A percentile compares a stretch with the other conserved stretches of the same genome.
These are phyloP conservation scores for Pomatostomus ruficeps DNA, from an alignment of 2,113 vertebrate species.

Conservation along the genomic window DNA sequence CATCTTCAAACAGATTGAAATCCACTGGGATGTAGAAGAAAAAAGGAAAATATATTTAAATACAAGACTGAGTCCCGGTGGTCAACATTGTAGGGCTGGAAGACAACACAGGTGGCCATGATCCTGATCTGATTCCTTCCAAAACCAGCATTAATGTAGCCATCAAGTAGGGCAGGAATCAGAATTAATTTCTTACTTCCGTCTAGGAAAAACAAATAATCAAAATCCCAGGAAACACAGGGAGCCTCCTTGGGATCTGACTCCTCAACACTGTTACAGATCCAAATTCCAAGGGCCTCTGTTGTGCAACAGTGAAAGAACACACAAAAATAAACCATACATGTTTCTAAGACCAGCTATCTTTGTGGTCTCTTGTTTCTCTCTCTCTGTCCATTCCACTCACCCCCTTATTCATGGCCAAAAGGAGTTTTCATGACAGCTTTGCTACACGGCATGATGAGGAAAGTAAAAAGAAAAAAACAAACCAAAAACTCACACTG, in stretches of 20 bases:
- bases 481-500: neutral
- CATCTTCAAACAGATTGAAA: neutral
- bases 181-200: neutral
- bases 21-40: neutral
- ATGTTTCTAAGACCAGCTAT: conserved; percentile 48
- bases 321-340: conserved; percentile 34
- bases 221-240: neutral
- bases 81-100: neutral
- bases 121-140: neutral
- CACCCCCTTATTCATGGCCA: neutral
- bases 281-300: conserved; percentile 43
- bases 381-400: neutral
- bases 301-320: conserved; percentile 10
- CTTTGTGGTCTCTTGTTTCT: neutral
- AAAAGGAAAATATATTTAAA: neutral
- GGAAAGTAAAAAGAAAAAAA: neutral
- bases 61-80: neutral
- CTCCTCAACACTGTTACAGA: neutral
- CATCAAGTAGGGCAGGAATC: neutral
- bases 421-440: neutral
- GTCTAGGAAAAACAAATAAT: neutral
- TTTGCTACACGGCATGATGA: neutral
- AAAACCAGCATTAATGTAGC: neutral
- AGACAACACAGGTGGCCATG: neutral
- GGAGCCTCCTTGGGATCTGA: neutral